Evolutionary conservation across 2,113 vertebrate genomes (phyloP), one percentile per base, ranked within the genome.

Genomic region (Ornithorhynchus anatinus): DNA sequence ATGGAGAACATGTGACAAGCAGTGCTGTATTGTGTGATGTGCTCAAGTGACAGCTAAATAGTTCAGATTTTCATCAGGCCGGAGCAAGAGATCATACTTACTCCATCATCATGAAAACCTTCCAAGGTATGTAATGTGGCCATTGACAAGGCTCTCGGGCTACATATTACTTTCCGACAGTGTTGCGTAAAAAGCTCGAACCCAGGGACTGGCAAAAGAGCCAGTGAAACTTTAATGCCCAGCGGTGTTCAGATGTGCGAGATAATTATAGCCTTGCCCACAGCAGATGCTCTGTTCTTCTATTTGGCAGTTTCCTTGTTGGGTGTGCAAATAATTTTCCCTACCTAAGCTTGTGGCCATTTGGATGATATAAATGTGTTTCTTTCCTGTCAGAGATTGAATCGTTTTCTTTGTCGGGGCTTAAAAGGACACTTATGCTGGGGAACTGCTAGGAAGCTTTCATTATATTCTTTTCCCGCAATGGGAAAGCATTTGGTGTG

Each of bases 241-340:
- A 66, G 27, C 0, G 27, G 72, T 86, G 74, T 80, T 88, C 78
- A 83, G 69, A 86, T 72, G 65, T 63, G 27, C 22, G 69, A 75
- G 69, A 73, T 86, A 88, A 86, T 86, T 84, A 77, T 19, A 80
- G 50, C 39, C 25, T 74, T 72, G 57, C 85, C 67, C 43, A 19
- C n/a, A 79, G 69, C 85, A 86, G 74, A 85, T 84, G 81, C 71
- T 85, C 59, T 78, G 38, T 78, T 84, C 52, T 62, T 37, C 13
- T 16, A 6, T 65, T 87, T 86, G 84, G 84, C 63, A 71, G 23
- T 75, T 86, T 43, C 36, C 10, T 72, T 62, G 12, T 73, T 87
- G 62, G 69, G 63, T 1, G 5, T 69, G 66, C 64, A 84, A 65
- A 71, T 64, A 64, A 64, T 71, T 82, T 85, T 75, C 35, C 65